These are phyloP conservation scores for Apogon hyalosoma DNA, from an alignment of 2,797 vertebrate species.

Conservation along the genomic window DNA sequence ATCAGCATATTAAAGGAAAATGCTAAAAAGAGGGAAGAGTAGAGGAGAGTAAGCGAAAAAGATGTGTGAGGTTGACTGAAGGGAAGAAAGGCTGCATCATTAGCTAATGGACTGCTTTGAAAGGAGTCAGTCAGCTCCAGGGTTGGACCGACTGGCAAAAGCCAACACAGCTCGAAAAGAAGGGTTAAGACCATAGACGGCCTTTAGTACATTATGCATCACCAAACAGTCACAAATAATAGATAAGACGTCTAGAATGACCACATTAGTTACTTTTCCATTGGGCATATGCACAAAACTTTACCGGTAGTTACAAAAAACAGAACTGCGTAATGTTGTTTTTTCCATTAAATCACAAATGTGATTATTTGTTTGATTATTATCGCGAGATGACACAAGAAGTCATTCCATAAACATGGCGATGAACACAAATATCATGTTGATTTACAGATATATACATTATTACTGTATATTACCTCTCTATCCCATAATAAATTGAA, in stretches of 20 bases:
- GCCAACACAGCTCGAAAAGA: slow-evolving; percentile 50
- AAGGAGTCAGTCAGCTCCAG: slow-evolving; percentile 55
- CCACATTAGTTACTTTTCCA: no score
- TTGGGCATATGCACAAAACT: no score
- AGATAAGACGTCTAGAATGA: slow-evolving; percentile 15
- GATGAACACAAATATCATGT: no score
- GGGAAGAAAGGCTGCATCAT: slow-evolving; percentile 65
- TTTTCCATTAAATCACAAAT: no score
- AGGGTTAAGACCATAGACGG: slow-evolving; percentile 49
- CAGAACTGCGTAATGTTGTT: no score
- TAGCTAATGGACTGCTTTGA: slow-evolving; percentile 82
- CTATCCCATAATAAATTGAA: no score
- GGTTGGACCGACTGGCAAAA: slow-evolving; percentile 60
- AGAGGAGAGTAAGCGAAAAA: slow-evolving; percentile 40
- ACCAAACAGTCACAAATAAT: slow-evolving; percentile 42
- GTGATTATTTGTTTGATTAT: no score
- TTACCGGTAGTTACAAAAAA: no score
- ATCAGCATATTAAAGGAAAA: slow-evolving; percentile 37
- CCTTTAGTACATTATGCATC: slow-evolving; percentile 37
- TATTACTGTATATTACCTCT: no score
- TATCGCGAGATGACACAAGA: no score
- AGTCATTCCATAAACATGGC: no score
- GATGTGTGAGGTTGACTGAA: slow-evolving; percentile 36
- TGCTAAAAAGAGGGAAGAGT: slow-evolving; percentile 22
- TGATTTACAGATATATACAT: no score